Evolutionary conservation across 2,797 vertebrate species (phyloP).

Genomic region (Sandelia bainsii): DNA sequence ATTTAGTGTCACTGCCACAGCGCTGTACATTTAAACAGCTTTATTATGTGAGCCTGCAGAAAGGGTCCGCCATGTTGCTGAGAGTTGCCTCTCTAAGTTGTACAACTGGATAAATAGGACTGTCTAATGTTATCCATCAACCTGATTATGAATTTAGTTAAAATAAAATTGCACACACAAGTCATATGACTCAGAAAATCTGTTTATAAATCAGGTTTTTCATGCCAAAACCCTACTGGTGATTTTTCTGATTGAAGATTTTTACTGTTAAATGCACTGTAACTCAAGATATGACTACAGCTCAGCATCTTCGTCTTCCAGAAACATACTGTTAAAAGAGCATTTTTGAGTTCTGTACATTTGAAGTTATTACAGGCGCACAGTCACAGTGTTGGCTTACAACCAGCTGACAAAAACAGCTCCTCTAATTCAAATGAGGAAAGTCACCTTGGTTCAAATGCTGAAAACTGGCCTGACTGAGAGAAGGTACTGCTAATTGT

Average conservation of each 20-base stretch:
- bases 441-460: conserved; percentile 31
- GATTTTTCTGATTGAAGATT: neutral
- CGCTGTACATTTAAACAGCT: conserved; percentile 49
- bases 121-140: conserved; percentile 50
- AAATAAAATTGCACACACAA: conserved; percentile 21
- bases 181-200: neutral
- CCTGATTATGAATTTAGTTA: conserved; percentile 49
- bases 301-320: neutral
- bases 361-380: conserved; percentile 24
- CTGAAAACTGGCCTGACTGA: conserved; percentile 38
- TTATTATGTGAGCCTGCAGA: conserved; percentile 37
- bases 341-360: neutral
- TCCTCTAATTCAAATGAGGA: conserved; percentile 27
- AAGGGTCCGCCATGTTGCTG: conserved; percentile 2
- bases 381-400: conserved; percentile 8
- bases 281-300: neutral
- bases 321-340: neutral
- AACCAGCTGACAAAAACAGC: conserved; percentile 21
- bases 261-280: neutral
- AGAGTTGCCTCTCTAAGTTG: conserved; percentile 49
- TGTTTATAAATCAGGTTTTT: neutral
- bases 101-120: conserved; percentile 43
- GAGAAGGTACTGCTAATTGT: conserved; percentile 37
- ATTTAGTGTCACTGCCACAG: conserved; percentile 13
- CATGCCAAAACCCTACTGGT: neutral